Base-by-base conservation (phyloP, 2,797 vertebrate species). In the Psittacula derbiana region DNA sequence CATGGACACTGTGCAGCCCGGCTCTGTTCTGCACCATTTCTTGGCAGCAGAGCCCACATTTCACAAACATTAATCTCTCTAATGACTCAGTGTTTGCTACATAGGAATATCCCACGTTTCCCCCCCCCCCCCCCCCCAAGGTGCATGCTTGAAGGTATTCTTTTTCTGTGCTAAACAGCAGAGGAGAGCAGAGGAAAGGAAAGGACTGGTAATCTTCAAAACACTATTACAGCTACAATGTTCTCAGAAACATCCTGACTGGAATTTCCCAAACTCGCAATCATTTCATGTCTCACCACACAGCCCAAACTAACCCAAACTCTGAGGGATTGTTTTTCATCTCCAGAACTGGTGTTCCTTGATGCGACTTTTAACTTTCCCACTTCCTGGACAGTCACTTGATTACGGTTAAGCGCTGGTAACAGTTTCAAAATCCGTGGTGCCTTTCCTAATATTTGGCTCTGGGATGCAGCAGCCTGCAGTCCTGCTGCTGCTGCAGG, bases 341-440 rank as follows among this genome's bases (percentile, higher is more conserved):
- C 73, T 69, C 73, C 81, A 79, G 60, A 75, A 40, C 27, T 88
- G 76, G 6, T 82, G 91, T 47, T 92, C 82, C 71, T 67, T 87
- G 69, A 55, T 82, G 73, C 65, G 94, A 69, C 70, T 88, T 88
- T 86, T 65, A 86, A 86, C 65, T 88, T 87, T 61, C 69, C 78
- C 90, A 84, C 70, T 92, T 90, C 87, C 91, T 53, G 75, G 80
- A 80, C 19, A 86, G 72, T 80, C 80, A 65, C 85, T 92, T 31
- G 46, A 33, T 88, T 75, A 62, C 17, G 1, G 15, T 38, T 78
- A 71, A 91, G 58, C 2, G 2, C 46, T 67, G 66, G 70, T 92
- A 86, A 49, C 14, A 18, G 50, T 84, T 91, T 88, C 87, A 91
- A 90, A 94, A 86, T 69, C 89, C 28, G 31, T 8, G 13, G 24